These are phyloP conservation scores for Cynoglossus semilaevis DNA, from an alignment of 2,113 vertebrate genomes.

Conservation along the genomic window DNA sequence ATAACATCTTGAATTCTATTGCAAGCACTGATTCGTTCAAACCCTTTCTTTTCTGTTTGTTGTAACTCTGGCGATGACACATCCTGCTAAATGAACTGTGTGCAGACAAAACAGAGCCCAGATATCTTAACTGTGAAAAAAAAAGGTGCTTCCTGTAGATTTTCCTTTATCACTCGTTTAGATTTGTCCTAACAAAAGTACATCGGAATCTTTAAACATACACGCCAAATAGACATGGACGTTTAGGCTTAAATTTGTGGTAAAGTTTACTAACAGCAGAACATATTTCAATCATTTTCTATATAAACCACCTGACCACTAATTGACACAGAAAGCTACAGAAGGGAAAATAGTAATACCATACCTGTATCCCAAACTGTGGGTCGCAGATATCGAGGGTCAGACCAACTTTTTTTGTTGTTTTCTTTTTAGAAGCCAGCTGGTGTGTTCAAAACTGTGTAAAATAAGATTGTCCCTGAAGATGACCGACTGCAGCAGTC, in stretches of 20 bases:
- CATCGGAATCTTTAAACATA: not conserved
- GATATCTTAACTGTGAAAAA: constrained; percentile 1
- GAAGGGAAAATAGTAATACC: constrained; percentile 9
- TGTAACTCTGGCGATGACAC: constrained; percentile 28
- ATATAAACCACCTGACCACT: not conserved
- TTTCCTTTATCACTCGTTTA: not conserved
- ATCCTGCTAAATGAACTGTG: constrained; percentile 1
- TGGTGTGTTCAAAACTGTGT: constrained; percentile 32
- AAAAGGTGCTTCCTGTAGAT: not conserved
- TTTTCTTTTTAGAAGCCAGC: constrained; percentile 8
- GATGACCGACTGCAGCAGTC: constrained; percentile 37
- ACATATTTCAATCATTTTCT: too few relatives aligned
- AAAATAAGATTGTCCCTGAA: constrained; percentile 14
- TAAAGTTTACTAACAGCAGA: too few relatives aligned
- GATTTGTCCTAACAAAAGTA: not conserved
- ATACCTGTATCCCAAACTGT: constrained; percentile 63
- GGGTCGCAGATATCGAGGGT: constrained; percentile 11
- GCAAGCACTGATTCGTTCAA: constrained; percentile 40
- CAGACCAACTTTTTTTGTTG: constrained; percentile 18
- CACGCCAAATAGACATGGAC: too few relatives aligned
- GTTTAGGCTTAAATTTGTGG: too few relatives aligned
- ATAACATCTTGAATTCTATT: constrained; percentile 36
- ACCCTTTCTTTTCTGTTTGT: constrained; percentile 22
- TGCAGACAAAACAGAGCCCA: not conserved
- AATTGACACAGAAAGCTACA: not conserved